Evolutionary conservation across 2,888 invertebrate genomes (phyloP).

Genomic region (Copidosoma aretas): DNA sequence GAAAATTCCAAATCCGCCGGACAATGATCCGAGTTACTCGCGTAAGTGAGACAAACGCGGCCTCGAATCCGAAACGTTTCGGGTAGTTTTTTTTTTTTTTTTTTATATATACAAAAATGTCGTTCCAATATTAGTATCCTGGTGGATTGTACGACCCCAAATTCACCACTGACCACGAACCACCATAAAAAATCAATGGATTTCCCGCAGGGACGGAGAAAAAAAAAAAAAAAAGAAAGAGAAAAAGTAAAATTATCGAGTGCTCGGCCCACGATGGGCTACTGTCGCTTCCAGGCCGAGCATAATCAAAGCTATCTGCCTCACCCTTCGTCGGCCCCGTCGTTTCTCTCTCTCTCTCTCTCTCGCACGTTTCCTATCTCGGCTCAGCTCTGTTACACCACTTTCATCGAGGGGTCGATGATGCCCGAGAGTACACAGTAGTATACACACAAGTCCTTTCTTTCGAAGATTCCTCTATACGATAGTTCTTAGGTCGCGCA

Average conservation of each 20-base stretch:
- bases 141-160: no score
- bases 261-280: not conserved
- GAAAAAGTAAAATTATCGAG: not conserved
- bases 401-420: slow-evolving; percentile 36
- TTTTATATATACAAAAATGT: no score
- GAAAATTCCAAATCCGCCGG: no score
- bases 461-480: slow-evolving; percentile 16
- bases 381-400: slow-evolving; percentile 15
- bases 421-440: slow-evolving; percentile 10
- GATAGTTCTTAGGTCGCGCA: slow-evolving; percentile 2
- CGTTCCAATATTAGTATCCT: no score
- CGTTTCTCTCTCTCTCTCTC: no score
- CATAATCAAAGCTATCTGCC: slow-evolving; percentile 29
- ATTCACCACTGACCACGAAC: no score
- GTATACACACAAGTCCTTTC: slow-evolving; percentile 25
- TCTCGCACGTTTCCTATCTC: slow-evolving; percentile 26
- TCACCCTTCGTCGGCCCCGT: slow-evolving; percentile 13
- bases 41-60: no score
- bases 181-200: no score
- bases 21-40: no score
- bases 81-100: no score
- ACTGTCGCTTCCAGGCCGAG: slow-evolving; percentile 28
- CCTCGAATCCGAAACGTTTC: no score
- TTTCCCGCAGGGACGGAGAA: not conserved
- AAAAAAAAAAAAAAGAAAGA: not conserved